Percentiles rank a stretch among this genome's conserved stretches.
phyloP scores from a whole-genome alignment of 2,888 invertebrate species.

The Lasioglossum lativentre region DNA sequence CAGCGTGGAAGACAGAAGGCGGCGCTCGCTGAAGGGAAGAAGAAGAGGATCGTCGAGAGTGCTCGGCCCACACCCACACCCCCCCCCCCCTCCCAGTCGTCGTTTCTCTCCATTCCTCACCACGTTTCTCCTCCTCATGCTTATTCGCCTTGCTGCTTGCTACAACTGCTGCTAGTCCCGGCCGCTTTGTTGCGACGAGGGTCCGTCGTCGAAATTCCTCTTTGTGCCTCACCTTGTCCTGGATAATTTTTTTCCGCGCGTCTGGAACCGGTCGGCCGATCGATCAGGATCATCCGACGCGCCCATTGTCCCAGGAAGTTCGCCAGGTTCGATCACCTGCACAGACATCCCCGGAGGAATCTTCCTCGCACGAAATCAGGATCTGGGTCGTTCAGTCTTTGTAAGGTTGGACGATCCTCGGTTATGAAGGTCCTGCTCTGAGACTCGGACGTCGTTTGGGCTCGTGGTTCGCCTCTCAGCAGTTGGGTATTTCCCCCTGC shows the following conservation, averaged over 20 bases:
- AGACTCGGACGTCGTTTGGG: not conserved
- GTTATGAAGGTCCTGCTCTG: too few species aligned
- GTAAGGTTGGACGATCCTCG: not conserved
- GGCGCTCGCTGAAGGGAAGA: slow-evolving; percentile 10
- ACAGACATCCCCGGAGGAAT: not conserved
- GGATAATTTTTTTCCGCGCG: slow-evolving; percentile 8
- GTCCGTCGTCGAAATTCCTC: slow-evolving; percentile 44
- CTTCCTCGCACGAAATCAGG: not conserved
- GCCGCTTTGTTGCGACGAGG: slow-evolving; percentile 42
- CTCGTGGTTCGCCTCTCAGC: not conserved
- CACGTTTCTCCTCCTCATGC: not conserved
- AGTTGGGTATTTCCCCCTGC: too few species aligned
- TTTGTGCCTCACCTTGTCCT: slow-evolving; percentile 34
- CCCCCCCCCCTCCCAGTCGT: not conserved
- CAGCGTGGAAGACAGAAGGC: slow-evolving; percentile 21
- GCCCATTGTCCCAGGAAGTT: not conserved
- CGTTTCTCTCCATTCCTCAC: not conserved
- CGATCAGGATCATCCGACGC: slow-evolving; percentile 4
- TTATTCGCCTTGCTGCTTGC: not conserved
- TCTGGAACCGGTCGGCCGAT: slow-evolving; percentile 5
- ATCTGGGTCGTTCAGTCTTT: not conserved
- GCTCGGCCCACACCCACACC: slow-evolving; percentile 42
- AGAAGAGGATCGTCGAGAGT: slow-evolving; percentile 51
- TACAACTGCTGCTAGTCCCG: slow-evolving; percentile 25
- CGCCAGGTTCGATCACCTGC: slow-evolving; percentile 4